These are phyloP conservation scores for Plecturocebus donacophilus DNA, from an alignment of 2,113 vertebrate genomes.

Conservation along the genomic window DNA sequence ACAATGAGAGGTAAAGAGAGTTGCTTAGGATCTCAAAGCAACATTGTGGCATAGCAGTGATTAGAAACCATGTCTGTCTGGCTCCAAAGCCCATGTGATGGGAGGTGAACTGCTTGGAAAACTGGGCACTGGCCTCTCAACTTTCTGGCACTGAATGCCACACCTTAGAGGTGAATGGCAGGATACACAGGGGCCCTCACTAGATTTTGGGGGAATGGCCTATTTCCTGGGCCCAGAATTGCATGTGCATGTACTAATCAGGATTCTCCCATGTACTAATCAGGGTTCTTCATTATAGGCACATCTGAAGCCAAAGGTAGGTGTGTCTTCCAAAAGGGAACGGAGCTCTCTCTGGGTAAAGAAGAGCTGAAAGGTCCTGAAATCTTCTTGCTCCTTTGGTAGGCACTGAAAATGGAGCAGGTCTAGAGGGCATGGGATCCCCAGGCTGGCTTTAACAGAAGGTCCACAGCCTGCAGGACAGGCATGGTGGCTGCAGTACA, in stretches of 20 bases:
- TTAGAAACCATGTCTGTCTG: conserved; percentile 11
- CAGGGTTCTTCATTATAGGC: not conserved
- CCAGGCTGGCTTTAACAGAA: not conserved
- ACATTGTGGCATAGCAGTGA: not conserved
- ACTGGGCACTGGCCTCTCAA: not conserved
- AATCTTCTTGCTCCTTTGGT: not conserved
- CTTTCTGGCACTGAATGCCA: not conserved
- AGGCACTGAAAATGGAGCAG: not conserved
- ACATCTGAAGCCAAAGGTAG: conserved; percentile 6
- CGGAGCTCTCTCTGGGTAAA: not conserved
- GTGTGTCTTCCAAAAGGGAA: not conserved
- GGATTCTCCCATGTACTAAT: too few relatives aligned
- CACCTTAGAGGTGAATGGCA: not conserved
- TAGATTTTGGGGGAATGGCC: not conserved
- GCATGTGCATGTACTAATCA: not conserved
- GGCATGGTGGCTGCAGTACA: not conserved
- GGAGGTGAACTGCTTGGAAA: not conserved
- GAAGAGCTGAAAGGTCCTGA: not conserved
- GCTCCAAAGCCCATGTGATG: not conserved
- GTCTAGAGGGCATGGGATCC: not conserved
- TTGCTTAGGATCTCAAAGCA: not conserved
- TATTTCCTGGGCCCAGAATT: not conserved
- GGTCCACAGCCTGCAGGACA: not conserved
- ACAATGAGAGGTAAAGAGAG: not conserved
- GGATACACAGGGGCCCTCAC: not conserved